Conservation (phyloP, 2,113 vertebrate species). For the Corythoichthys intestinalis region DNA sequence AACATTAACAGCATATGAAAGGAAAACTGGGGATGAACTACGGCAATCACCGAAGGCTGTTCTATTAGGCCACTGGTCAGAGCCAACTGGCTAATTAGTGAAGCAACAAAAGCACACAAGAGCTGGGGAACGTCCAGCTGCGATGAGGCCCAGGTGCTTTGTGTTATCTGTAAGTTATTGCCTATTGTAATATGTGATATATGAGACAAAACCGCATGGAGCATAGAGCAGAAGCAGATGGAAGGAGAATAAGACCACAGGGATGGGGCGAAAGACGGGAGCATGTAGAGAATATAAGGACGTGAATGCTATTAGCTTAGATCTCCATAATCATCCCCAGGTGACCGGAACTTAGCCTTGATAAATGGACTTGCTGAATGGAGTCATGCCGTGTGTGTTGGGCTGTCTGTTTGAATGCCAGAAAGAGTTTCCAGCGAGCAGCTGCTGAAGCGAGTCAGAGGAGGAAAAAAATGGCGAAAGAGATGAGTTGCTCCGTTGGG, state of each 20-base stretch:
- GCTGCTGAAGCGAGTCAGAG: conserved; percentile 38
- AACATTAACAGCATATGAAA: neutral
- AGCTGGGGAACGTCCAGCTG: conserved; percentile 15
- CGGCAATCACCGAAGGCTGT: neutral
- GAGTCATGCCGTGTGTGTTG: conserved; percentile 20
- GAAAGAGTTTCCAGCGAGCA: conserved; percentile 45
- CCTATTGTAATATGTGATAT: conserved; percentile 51
- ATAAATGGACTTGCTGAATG: conserved; percentile 62
- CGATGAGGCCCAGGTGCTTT: conserved; percentile 40
- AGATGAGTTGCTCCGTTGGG: conserved; percentile 58
- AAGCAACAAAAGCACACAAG: conserved; percentile 9
- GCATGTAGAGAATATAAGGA: conserved; percentile 55
- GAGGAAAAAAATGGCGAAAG: conserved; percentile 35
- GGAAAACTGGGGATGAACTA: neutral
- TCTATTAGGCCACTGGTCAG: neutral
- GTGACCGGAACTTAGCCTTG: conserved; percentile 68
- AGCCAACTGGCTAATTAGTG: neutral
- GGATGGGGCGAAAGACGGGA: conserved; percentile 44
- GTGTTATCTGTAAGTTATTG: conserved; percentile 44
- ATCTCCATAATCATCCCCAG: conserved; percentile 68
- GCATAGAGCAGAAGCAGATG: conserved; percentile 41
- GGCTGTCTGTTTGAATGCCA: conserved; percentile 36
- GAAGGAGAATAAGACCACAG: conserved; percentile 57
- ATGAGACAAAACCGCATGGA: conserved; percentile 34
- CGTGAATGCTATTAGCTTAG: conserved; percentile 64